Base-by-base conservation (phyloP, 2,888 invertebrate genomes). In the Drosophila pullipes region DNA sequence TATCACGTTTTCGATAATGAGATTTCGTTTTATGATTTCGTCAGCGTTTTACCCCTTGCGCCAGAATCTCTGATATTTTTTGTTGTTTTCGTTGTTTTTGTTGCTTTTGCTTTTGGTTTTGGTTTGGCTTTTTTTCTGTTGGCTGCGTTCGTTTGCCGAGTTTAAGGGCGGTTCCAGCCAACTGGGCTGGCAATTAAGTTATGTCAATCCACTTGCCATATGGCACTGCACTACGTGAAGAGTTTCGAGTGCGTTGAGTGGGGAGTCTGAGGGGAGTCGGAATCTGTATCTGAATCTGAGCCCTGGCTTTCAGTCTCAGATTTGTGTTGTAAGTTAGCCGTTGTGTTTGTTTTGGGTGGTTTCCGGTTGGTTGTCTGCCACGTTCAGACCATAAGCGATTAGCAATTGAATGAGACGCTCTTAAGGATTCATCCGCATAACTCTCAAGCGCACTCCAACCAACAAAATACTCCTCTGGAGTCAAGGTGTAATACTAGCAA, bases 191-290 rank as follows among this genome's bases (percentile, higher is more conserved):
- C 86, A 84, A 84, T 84, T 84, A 89, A 84, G 82, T 89, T 86
- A 84, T 86, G 87, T 74, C 85, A 85, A 88, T 88, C 85, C 88
- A 83, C 88, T 83, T 85, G 83, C 83, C 83, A 87, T 87, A 83
- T 74, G 83, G 66, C 78, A 18, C 11, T 33, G 73, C 50, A 33
- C 39, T 37, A 76, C 54, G 25, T 60, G 30, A 16, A 18, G n/a
- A 35, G 39, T 54, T 50, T 53, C 18, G 25, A 37, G 22, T 35
- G 35, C 18, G 35, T 9, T 16, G 37, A 22, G 22, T 28, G 47
- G 9, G 37, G 25, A 2, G 16, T 47, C 47, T 9, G 25, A 47
- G 9, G 47, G 25, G 25, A 47, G 47, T 25, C 47, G 18, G 3
- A 2, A 25, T 16, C 16, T 16, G 47, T 25, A 25, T 31, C 37